Conservation (phyloP, 2,888 invertebrate species). For the Drepanosiphum platanoidis region DNA sequence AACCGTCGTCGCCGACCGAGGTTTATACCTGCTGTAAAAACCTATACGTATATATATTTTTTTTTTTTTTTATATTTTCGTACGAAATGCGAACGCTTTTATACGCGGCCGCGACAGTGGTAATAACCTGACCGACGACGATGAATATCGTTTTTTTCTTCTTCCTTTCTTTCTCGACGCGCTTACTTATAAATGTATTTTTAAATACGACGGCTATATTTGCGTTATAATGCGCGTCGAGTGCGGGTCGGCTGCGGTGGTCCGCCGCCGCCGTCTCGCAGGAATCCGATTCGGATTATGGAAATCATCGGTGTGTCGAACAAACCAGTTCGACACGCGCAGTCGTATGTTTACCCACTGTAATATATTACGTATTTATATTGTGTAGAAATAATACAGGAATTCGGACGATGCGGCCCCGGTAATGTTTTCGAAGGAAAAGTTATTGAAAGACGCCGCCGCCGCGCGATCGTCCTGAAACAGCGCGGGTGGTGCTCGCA, state of each 20-base stretch:
- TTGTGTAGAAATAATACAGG: slow-evolving; percentile 23
- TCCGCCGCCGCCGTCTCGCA: background rate
- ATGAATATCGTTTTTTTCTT: slow-evolving; percentile 34
- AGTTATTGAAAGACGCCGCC: too few species aligned
- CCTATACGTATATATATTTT: background rate
- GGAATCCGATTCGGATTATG: slow-evolving; percentile 44
- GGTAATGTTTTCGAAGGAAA: too few species aligned
- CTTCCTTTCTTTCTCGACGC: too few species aligned
- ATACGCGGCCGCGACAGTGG: background rate
- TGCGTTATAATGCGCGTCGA: background rate
- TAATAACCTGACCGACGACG: background rate
- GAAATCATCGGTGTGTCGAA: slow-evolving; percentile 23
- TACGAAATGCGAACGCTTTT: background rate
- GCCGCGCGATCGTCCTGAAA: too few species aligned
- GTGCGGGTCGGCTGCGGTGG: slow-evolving; percentile 36
- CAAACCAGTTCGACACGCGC: slow-evolving; percentile 16
- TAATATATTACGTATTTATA: background rate
- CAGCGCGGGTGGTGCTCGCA: too few species aligned
- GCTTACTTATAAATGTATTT: too few species aligned
- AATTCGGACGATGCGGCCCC: slow-evolving; percentile 16
- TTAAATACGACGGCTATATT: background rate
- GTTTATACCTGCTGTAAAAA: too few species aligned
- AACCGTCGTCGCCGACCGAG: too few species aligned
- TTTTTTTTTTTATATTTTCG: background rate
- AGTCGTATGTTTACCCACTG: slow-evolving; percentile 19